phyloP scores from a whole-genome alignment of 1,140 invertebrate genomes.

The Pseudomyrmex concolor region DNA sequence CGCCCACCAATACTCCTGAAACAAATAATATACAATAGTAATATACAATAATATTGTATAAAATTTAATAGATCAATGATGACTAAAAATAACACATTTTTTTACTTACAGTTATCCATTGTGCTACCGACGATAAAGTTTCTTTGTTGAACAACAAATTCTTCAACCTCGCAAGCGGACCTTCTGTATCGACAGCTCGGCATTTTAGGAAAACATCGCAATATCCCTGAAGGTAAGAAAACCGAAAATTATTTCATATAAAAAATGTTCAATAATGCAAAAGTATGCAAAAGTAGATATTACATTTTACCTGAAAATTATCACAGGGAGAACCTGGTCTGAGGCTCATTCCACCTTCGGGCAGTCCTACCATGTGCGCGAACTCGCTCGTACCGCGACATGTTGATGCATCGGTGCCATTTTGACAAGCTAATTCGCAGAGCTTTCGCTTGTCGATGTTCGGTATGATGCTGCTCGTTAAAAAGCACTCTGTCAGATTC shows the following conservation, averaged over 20 bases:
- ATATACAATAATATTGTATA: slow-evolving; percentile 8
- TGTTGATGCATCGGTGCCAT: slow-evolving; percentile 90
- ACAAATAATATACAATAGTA: slow-evolving; percentile 62
- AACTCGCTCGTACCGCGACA: slow-evolving; percentile 95
- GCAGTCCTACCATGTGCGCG: slow-evolving; percentile 90
- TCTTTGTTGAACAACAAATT: slow-evolving; percentile 97
- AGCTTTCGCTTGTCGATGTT: slow-evolving; percentile 94
- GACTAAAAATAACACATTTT: background rate
- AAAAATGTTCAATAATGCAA: too few species aligned
- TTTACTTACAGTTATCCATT: slow-evolving; percentile 92
- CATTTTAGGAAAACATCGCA: slow-evolving; percentile 99
- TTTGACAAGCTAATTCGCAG: slow-evolving; percentile 98
- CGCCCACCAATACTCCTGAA: slow-evolving; percentile 97
- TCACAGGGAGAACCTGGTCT: slow-evolving; percentile 98
- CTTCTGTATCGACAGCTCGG: slow-evolving; percentile 98
- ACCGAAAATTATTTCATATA: background rate
- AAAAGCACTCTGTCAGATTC: slow-evolving; percentile 97
- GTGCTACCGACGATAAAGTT: slow-evolving; percentile 93
- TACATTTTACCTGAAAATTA: slow-evolving; percentile 94
- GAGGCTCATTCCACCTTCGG: slow-evolving; percentile 94
- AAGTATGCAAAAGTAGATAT: too few species aligned
- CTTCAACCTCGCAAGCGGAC: slow-evolving; percentile 97
- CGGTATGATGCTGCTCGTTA: slow-evolving; percentile 93
- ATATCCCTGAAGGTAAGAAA: slow-evolving; percentile 89
- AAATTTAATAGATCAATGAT: background rate